Percentiles rank a stretch among this genome's conserved stretches.
phyloP scores from a whole-genome alignment of 1,140 invertebrate genomes.

The Bombus pyrosoma region DNA sequence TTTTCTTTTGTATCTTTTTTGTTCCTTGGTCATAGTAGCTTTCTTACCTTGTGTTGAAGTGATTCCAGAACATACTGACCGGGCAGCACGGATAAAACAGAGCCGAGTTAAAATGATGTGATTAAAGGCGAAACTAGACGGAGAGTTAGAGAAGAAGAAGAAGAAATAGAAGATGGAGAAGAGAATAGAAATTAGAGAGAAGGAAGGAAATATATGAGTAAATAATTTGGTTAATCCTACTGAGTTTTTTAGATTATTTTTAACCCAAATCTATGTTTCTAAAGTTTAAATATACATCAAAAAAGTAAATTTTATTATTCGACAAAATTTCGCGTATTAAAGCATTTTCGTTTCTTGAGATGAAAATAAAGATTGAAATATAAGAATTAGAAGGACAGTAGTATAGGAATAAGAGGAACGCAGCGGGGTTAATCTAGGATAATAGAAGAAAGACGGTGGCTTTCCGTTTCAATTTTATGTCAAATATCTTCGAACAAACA shows the following conservation, averaged over 20 bases:
- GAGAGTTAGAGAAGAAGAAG: slow-evolving; percentile 28
- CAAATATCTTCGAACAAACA: neutral
- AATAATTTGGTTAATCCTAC: neutral
- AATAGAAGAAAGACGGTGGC: neutral
- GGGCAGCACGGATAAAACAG: slow-evolving; percentile 87
- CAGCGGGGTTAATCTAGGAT: too few species aligned
- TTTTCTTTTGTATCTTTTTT: slow-evolving; percentile 9
- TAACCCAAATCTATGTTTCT: too few species aligned
- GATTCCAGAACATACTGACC: slow-evolving; percentile 97
- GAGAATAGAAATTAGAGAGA: neutral
- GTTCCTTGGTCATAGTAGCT: slow-evolving; percentile 51
- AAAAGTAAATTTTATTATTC: too few species aligned
- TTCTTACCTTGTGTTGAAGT: slow-evolving; percentile 98
- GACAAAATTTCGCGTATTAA: too few species aligned
- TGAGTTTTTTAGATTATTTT: neutral
- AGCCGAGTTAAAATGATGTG: slow-evolving; percentile 82
- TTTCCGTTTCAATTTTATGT: neutral
- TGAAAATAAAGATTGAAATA: too few species aligned
- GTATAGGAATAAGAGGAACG: too few species aligned
- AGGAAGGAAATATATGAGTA: neutral
- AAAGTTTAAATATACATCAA: too few species aligned
- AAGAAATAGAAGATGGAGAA: neutral
- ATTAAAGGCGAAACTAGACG: slow-evolving; percentile 77
- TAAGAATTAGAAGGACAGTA: too few species aligned
- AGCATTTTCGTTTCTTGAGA: too few species aligned